phyloP scores from a whole-genome alignment of 2,113 vertebrate genomes.

The Carassius auratus region DNA sequence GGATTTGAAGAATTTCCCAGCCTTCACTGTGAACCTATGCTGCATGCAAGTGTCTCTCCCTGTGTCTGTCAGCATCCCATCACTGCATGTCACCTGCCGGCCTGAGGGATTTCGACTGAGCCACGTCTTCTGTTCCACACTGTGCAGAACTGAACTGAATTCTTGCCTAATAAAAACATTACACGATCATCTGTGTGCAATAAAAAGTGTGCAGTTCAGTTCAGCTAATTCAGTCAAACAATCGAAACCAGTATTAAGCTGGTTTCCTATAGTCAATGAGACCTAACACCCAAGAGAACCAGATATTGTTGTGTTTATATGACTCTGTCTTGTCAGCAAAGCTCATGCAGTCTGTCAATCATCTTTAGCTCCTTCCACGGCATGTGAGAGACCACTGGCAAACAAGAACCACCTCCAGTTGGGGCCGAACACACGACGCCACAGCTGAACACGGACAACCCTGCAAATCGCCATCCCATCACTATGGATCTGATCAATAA shows the following conservation, averaged over 20 bases:
- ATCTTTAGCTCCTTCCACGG: slow-evolving; percentile 54
- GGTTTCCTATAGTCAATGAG: no score
- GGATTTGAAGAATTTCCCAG: not conserved
- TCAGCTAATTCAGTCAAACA: no score
- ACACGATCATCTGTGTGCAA: slow-evolving; percentile 15
- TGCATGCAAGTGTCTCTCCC: not conserved
- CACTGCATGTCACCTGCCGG: slow-evolving; percentile 30
- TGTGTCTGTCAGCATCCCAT: not conserved
- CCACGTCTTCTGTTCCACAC: not conserved
- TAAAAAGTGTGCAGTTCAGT: slow-evolving; percentile 11
- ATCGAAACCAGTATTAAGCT: no score
- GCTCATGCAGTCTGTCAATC: slow-evolving; percentile 45
- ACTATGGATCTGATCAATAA: slow-evolving; percentile 76
- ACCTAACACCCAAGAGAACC: no score
- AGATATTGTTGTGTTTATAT: not conserved
- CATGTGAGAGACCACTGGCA: slow-evolving; percentile 39
- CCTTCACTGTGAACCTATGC: slow-evolving; percentile 9
- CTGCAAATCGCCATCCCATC: not conserved
- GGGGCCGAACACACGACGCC: not conserved
- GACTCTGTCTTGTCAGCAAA: not conserved
- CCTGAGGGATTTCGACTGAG: not conserved
- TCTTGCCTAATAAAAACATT: slow-evolving; percentile 49
- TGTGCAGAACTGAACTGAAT: slow-evolving; percentile 1
- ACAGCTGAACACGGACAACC: not conserved
- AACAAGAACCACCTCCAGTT: not conserved